Evolutionary conservation across 2,113 vertebrate genomes (phyloP), one percentile per base, ranked within the genome.

Genomic region (Trichomycterus rosablanca): DNA sequence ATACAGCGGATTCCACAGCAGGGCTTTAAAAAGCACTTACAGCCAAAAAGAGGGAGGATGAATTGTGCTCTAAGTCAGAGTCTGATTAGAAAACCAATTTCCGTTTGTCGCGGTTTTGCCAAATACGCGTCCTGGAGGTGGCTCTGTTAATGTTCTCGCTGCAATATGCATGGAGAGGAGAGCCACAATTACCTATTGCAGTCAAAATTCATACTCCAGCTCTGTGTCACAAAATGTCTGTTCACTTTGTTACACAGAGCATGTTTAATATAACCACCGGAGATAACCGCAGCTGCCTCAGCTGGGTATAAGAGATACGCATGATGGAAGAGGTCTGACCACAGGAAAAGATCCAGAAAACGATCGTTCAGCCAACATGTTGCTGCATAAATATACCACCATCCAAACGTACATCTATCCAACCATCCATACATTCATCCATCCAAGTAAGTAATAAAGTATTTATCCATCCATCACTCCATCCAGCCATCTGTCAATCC

Each of bases 11-110:
- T 76, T 57, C 44, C 39, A 6, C 60, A 66, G 32, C 59, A 63
- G 35, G 30, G 46, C 58, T 71, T 70, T 66, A 60, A 67, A 68
- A 69, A 69, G 72, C 59, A 68, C 67, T 69, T 66, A 53, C 72
- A 74, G 77, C 75, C 70, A 72, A 80, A 46, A 53, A 53, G 52
- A 44, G 74, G 73, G 67, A 73, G 74, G 64, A 74, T 75, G 70
- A 75, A 75, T 76, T 74, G 74, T 72, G 77, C 78, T 72, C 75
- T 30, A 62, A 80, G 75, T 76, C 74, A 68, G 70, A 71, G 79
- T 79, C 72, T 82, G 79, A 85, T 84, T 74, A 81, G 77, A 79
- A 80, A 81, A 78, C 69, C 78, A 77, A 81, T 82, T 78, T 80
- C 79, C 78, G 14, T 80, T 70, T 73, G 78, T 72, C 79, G 74